Conservation (phyloP, 2,888 invertebrate species). For the Drosophila stalkeri region DNA sequence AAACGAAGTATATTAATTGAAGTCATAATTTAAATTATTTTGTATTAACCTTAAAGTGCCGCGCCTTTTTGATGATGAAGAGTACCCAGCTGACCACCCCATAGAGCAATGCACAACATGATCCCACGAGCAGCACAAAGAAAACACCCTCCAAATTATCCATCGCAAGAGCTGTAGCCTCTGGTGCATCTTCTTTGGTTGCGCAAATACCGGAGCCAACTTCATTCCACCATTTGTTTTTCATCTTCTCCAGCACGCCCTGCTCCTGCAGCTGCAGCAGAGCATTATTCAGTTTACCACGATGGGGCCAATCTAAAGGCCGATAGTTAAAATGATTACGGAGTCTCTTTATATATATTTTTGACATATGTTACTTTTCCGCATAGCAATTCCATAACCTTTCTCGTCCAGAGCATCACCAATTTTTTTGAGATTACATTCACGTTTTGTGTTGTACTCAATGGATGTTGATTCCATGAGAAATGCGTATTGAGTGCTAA, state of each 20-base stretch:
- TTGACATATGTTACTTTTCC: conserved; percentile 86
- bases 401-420: conserved; percentile 89
- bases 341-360: background rate
- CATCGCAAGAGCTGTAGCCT: conserved; percentile 86
- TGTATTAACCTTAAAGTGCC: conserved; percentile 77
- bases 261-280: conserved; percentile 94
- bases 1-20: conserved; percentile 22
- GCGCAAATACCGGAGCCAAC: conserved; percentile 90
- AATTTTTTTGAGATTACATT: conserved; percentile 88
- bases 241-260: conserved; percentile 91
- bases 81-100: conserved; percentile 82
- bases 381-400: conserved; percentile 91
- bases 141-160: conserved; percentile 89
- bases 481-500: conserved; percentile 88
- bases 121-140: conserved; percentile 87
- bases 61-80: conserved; percentile 79
- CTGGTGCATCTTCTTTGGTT: conserved; percentile 78
- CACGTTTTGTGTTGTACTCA: conserved; percentile 89
- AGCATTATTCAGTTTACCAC: conserved; percentile 91
- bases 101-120: conserved; percentile 78
- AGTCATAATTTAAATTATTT: rapidly evolving
- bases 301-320: conserved; percentile 86
- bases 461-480: conserved; percentile 92
- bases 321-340: background rate
- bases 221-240: conserved; percentile 96